Evolutionary conservation across 2,888 invertebrate species (phyloP).

Genomic region (Chrysolina oricalcia): DNA sequence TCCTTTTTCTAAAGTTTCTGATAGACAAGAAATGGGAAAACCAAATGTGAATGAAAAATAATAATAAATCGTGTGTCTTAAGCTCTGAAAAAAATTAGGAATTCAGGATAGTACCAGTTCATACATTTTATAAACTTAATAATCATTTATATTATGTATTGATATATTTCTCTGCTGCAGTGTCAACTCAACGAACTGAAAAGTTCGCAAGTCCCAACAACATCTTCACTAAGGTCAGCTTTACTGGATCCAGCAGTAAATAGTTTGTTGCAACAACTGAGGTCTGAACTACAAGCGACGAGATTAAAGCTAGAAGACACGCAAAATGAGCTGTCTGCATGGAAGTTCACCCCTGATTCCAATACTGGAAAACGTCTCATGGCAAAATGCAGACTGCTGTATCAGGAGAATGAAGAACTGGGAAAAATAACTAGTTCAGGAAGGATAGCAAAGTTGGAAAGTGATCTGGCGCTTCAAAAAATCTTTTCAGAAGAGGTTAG

Average conservation of each 20-base stretch:
- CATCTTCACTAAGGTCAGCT: constrained; percentile 84
- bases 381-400: constrained; percentile 95
- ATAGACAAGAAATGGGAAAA: too few relatives aligned
- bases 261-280: constrained; percentile 91
- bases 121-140: background rate
- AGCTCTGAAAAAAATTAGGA: background rate
- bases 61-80: too few relatives aligned
- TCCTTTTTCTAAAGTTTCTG: too few relatives aligned
- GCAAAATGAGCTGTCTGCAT: constrained; percentile 97
- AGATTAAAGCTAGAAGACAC: constrained; percentile 95
- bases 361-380: constrained; percentile 98
- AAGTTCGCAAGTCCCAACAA: constrained; percentile 87
- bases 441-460: constrained; percentile 94
- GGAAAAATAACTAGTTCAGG: constrained; percentile 97
- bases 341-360: constrained; percentile 99
- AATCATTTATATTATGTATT: constrained; percentile 9
- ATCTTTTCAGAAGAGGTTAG: constrained; percentile 97
- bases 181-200: constrained; percentile 96
- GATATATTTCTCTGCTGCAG: constrained; percentile 71
- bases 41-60: too few relatives aligned
- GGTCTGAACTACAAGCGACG: constrained; percentile 91
- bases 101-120: constrained; percentile 9
- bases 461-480: constrained; percentile 94
- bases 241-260: constrained; percentile 97
- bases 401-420: constrained; percentile 98